Evolutionary conservation across 1,140 invertebrate genomes (phyloP), one percentile per base, ranked within the genome.

Genomic region (Latrodectus geometricus): DNA sequence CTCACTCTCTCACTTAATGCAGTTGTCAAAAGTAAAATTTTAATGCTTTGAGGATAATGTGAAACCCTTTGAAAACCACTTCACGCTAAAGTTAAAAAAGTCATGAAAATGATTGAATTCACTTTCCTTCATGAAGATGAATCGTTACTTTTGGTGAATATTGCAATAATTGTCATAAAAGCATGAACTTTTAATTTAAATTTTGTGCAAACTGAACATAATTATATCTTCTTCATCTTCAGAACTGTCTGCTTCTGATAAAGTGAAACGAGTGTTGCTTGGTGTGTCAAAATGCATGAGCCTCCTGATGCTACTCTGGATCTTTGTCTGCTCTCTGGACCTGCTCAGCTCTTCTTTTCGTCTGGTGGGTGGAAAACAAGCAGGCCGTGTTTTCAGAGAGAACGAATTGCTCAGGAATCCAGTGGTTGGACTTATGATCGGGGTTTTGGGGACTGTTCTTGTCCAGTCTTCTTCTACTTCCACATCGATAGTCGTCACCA

Each of bases 401-500:
- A 93, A 90, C 88, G 90, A 91, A 9, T 88, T 94, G 8, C 89
- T 94, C 15, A 74, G 89, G 52, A 94, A 94, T 89, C 93, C 93
- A 7, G 90, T 94, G 20, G 92, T 91, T 0, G 91, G 91, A 9
- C 90, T 93, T 72, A 93, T 94, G 92, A 92, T 94, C 68, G 94
- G 94, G 14, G 92, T 94, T 74, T 89, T 94, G 84, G 92, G 92
- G 4, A 94, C 94, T 0, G 93, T 94, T 0, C 89, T 94, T 4
- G 91, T 94, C 9, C 94, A 94, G 90, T 93, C 92, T 89, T 93
- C 93, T 12, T 93, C 93, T 9, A 94, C 94, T 4, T 92, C 93
- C 4, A 94, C 93, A 0, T 94, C 93, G 4, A 93, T 94, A 48
- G 90, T 94, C 48, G 93, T 94, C 23, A 92, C 92, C 72, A 93